These are phyloP conservation scores for Larimichthys crocea DNA, from an alignment of 2,113 vertebrate genomes.

Conservation along the genomic window DNA sequence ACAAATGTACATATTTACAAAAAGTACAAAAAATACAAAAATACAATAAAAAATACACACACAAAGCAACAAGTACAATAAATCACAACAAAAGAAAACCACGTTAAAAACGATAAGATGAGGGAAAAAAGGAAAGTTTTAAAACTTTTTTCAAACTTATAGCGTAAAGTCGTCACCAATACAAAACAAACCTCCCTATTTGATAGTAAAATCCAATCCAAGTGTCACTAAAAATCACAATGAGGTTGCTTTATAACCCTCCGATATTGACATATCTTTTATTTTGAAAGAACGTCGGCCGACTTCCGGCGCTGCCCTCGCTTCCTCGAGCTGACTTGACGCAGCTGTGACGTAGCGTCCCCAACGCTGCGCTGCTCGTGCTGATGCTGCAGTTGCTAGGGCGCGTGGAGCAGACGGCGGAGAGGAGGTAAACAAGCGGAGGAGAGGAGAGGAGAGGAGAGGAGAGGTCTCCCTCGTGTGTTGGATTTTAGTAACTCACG, in stretches of 20 bases:
- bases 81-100: too few species aligned
- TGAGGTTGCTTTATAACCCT: too few species aligned
- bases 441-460: background rate
- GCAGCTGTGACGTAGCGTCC: constrained; percentile 68
- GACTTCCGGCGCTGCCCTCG: constrained; percentile 10
- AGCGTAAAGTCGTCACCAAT: too few species aligned
- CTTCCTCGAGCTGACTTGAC: constrained; percentile 13
- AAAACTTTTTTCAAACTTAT: too few species aligned
- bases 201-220: too few species aligned
- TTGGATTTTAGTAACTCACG: background rate
- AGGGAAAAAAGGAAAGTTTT: too few species aligned
- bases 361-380: constrained; percentile 60
- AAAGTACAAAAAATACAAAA: too few species aligned
- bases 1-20: too few species aligned
- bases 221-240: background rate
- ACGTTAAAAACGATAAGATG: too few species aligned
- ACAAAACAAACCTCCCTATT: too few species aligned
- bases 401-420: constrained; percentile 77
- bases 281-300: background rate
- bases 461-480: constrained; percentile 60
- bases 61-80: too few species aligned
- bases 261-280: background rate
- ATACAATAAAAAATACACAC: too few species aligned
- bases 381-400: constrained; percentile 85
- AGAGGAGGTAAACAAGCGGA: constrained; percentile 1